These are phyloP conservation scores for Margarornis squamiger DNA, from an alignment of 2,797 vertebrate genomes.

Conservation along the genomic window DNA sequence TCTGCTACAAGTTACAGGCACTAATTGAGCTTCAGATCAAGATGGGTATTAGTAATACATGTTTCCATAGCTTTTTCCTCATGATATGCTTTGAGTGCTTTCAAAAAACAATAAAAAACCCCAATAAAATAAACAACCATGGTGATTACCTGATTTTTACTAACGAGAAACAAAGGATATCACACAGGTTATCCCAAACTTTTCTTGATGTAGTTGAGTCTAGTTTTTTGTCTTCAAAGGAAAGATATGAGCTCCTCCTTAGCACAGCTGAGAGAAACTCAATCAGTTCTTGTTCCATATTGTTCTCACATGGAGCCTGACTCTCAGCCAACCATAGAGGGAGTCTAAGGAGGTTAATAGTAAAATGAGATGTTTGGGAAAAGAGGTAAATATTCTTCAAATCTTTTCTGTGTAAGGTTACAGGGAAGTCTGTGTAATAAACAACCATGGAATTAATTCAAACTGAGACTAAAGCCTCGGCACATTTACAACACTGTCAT, in stretches of 20 bases:
- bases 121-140: background rate
- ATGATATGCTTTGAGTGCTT: background rate
- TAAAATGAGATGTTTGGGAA: background rate
- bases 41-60: background rate
- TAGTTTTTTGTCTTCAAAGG: background rate
- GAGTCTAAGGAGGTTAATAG: background rate
- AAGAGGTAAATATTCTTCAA: background rate
- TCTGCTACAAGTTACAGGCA: background rate
- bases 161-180: background rate
- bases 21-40: background rate
- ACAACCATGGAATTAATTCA: background rate
- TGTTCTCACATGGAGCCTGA: background rate
- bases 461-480: background rate
- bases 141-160: background rate
- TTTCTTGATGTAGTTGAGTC: background rate
- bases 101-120: background rate
- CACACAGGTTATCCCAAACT: background rate
- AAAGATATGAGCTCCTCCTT: background rate
- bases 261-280: background rate
- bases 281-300: background rate
- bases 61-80: background rate
- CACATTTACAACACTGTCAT: background rate
- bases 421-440: background rate
- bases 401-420: background rate
- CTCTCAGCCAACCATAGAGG: background rate